Conservation (phyloP, 2,888 invertebrate genomes). For the Leptopterna dolabrata region DNA sequence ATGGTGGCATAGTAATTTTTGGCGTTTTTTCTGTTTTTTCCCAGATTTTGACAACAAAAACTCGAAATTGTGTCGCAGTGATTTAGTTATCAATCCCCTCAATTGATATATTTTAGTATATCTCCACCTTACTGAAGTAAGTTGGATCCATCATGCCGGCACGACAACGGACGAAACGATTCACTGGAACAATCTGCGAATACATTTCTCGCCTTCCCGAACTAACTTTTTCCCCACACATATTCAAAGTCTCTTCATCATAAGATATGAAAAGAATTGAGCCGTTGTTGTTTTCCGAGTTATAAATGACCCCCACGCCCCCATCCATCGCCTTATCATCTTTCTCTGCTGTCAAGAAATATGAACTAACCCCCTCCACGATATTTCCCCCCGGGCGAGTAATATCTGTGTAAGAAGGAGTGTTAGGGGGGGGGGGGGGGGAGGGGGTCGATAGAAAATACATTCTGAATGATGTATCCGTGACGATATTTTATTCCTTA, state of each 20-base stretch:
- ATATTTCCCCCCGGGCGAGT: constrained; percentile 38
- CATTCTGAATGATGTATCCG: constrained; percentile 48
- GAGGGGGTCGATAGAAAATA: constrained; percentile 35
- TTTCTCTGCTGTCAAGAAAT: constrained; percentile 42
- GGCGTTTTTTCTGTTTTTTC: no score
- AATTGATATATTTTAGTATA: no score
- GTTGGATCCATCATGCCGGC: no score
- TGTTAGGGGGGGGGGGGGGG: not conserved
- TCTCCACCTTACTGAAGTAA: no score
- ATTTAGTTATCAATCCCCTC: no score
- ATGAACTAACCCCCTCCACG: constrained; percentile 33
- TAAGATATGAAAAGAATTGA: constrained; percentile 13
- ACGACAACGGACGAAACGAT: no score
- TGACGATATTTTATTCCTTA: constrained; percentile 52
- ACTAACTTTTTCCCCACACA: not conserved
- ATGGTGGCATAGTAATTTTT: no score
- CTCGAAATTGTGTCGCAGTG: no score
- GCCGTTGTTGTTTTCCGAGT: constrained; percentile 30
- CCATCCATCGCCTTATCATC: constrained; percentile 19
- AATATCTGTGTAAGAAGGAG: constrained; percentile 25
- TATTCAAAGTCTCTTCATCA: not conserved
- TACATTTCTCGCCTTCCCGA: no score
- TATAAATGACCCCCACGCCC: constrained; percentile 25
- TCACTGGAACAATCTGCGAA: no score
- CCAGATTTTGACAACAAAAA: no score